These are phyloP conservation scores for Scylla paramamosain DNA, from an alignment of 1,140 invertebrate species.

Conservation along the genomic window DNA sequence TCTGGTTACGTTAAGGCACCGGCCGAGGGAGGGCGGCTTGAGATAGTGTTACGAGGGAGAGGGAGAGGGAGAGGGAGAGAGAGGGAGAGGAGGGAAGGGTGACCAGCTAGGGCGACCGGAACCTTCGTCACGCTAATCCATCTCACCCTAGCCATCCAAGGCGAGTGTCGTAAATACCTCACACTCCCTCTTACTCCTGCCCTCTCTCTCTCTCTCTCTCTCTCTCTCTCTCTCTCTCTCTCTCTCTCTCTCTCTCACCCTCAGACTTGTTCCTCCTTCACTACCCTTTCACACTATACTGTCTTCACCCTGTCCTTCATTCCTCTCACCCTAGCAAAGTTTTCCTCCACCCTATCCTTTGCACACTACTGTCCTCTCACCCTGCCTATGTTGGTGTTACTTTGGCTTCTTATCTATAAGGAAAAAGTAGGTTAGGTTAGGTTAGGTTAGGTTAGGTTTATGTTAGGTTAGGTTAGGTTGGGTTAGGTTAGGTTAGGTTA, in stretches of 20 bases:
- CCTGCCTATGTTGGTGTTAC: too few relatives aligned
- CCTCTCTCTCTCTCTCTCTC: background rate
- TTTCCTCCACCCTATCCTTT: background rate
- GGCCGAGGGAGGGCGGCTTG: background rate
- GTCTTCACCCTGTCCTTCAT: too few relatives aligned
- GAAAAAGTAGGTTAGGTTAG: too few relatives aligned
- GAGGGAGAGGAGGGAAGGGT: background rate
- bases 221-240: background rate
- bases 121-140: constrained; percentile 21
- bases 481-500: too few relatives aligned
- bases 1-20: constrained; percentile 16
- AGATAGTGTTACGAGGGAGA: constrained; percentile 44
- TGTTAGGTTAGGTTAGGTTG: too few relatives aligned
- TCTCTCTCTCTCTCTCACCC: too few relatives aligned
- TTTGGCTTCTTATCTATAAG: too few relatives aligned
- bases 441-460: too few relatives aligned
- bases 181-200: background rate
- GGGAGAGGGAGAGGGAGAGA: constrained; percentile 38
- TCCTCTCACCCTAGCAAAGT: background rate
- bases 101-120: background rate
- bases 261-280: too few relatives aligned
- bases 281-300: too few relatives aligned
- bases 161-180: background rate
- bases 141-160: background rate
- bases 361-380: too few relatives aligned